Evolutionary conservation across 2,113 vertebrate species (phyloP), one percentile per base, ranked within the genome.

Genomic region (Podocnemis expansa): DNA sequence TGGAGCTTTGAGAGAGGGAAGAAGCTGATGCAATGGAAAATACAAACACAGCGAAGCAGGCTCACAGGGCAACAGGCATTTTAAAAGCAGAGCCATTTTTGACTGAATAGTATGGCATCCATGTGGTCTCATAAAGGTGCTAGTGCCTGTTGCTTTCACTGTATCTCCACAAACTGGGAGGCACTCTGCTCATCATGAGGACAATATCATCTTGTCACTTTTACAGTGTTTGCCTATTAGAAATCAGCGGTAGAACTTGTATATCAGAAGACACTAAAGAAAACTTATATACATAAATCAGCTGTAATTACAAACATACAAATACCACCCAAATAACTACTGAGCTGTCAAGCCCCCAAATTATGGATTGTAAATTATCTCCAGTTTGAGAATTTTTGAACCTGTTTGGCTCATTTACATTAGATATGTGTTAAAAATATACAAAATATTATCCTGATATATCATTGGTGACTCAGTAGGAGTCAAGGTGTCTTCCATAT

Each of bases 251-350:
- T 73, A 90, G 73, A 78, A 70, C 5, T 94, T 94, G 93, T 87
- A 79, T 85, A 90, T 85, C 63, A 84, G 89, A 96, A 94, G 63
- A 73, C 25, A 90, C 8, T 91, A 91, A 96, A 93, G 93, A 91
- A 93, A 95, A 95, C 80, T 79, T 0, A 0, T 91, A 63, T 70
- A 80, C 38, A 73, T 90, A 91, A 10, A 87, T 87, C 38, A 73
- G 84, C 79, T 63, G 94, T 94, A 91, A 96, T 87, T 93, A 93
- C 94, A 80, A 47, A 60, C 47, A 83, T 31, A 87, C n/a, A 58
- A 92, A 16, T 27, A 80, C 54, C 90, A 96, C 82, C 80, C 88
- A 95, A 93, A 85, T 94, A 95, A 95, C 91, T 94, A 91, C 63
- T 43, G 88, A 81, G 55, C 90, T 90, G 47, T 86, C 43, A 80